A percentile compares a stretch with the other conserved stretches of the same genome.
These are phyloP conservation scores for Cryptomyrus ogoouensis DNA, from an alignment of 2,113 vertebrate species.

Conservation along the genomic window DNA sequence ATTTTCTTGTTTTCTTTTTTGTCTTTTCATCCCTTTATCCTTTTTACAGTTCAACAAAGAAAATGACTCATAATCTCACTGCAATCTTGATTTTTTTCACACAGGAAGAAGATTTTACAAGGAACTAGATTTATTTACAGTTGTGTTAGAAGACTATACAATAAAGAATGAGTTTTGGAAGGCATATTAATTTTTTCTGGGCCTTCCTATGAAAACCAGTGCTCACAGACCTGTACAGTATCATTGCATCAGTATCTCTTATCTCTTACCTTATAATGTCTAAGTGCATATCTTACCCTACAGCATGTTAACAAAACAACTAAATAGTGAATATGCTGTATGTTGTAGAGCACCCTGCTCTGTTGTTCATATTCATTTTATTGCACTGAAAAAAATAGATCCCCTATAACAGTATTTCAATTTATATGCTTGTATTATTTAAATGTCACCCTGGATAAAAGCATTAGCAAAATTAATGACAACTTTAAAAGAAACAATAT, in stretches of 20 bases:
- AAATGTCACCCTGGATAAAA: slow-evolving; percentile 41
- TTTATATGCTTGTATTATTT: slow-evolving; percentile 21
- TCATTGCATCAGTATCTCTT: slow-evolving; percentile 55
- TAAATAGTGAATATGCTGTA: background rate
- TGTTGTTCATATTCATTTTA: slow-evolving; percentile 3
- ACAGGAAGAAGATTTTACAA: slow-evolving; percentile 46
- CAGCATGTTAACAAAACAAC: slow-evolving; percentile 34
- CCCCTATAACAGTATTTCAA: slow-evolving; percentile 14
- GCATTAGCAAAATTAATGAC: slow-evolving; percentile 44
- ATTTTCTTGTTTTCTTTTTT: slow-evolving; percentile 52
- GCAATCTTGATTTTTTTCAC: slow-evolving; percentile 44
- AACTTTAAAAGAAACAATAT: slow-evolving; percentile 37
- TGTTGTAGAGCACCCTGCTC: slow-evolving; percentile 29
- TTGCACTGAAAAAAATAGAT: background rate
- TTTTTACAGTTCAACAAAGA: slow-evolving; percentile 68
- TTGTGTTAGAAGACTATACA: slow-evolving; percentile 26
- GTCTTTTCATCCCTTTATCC: slow-evolving; percentile 51
- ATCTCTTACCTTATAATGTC: slow-evolving; percentile 44
- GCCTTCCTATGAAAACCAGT: slow-evolving; percentile 48
- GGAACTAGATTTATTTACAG: slow-evolving; percentile 66
- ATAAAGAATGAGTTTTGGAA: background rate
- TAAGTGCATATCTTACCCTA: slow-evolving; percentile 39
- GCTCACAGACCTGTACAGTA: slow-evolving; percentile 57
- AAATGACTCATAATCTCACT: slow-evolving; percentile 52
- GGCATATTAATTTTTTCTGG: background rate